Evolutionary conservation across 1,140 invertebrate species (phyloP), one percentile per base, ranked within the genome.

Genomic region (Hycleus phaleratus): DNA sequence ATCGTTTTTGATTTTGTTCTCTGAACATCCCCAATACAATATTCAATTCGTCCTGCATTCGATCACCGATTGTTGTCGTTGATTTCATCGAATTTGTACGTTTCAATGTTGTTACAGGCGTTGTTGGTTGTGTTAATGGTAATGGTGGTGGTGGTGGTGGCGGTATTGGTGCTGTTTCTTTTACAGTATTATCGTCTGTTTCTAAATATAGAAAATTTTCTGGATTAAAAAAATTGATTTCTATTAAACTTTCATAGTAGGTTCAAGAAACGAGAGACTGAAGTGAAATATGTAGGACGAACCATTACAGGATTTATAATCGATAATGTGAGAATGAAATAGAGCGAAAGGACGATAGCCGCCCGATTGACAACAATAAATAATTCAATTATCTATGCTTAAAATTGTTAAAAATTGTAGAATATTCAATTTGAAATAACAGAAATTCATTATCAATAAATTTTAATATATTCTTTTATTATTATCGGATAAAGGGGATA

Each of bases 21-120:
- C 82, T 77, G 49, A 82, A 80, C 40, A 82, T 73, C 2, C 76
- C 78, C 43, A 91, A 71, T 10, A 87, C 80, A 18, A 79, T 71
- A 65, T 81, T 83, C 60, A 91, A 71, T 70, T 91, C 88, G 54
- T 87, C 81, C 45, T 88, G 82, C 64, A 89, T 79, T 77, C 74
- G 61, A 74, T 67, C 62, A n/a, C 49, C 56, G 8, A 40, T 56
- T 4, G 57, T 59, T 6, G 51, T 56, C 24, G 63, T 59, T 4
- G 64, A 62, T 49, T 54, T 56, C 7, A 57, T 59, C 6, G 66
- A 69, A 32, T 57, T 56, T 18, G 60, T 53, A 49, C 67, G 39
- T 26, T 68, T 69, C 25, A 64, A 32, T 25, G 56, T 39, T 58
- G 55, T 38, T 7, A 42, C 26, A 3, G 58, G 46, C 8, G 53